Conservation (phyloP, 2,113 vertebrate species). For the Vidua chalybeata region DNA sequence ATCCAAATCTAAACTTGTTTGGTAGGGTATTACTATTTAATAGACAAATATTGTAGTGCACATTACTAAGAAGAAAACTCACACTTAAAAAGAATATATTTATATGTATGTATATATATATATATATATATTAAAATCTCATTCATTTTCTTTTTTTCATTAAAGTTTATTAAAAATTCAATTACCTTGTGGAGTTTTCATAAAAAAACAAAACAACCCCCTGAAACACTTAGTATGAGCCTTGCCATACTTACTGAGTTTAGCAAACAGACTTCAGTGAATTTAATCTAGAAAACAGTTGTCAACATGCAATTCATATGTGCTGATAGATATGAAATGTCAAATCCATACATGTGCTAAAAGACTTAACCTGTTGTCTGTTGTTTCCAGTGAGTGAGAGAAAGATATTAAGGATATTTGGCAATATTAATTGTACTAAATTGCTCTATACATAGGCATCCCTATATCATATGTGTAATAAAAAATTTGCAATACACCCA, state of each 20-base stretch:
- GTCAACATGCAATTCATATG: background rate
- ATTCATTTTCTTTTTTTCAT: background rate
- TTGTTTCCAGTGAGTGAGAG: background rate
- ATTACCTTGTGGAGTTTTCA: background rate
- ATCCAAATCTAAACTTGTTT: background rate
- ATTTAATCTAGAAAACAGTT: background rate
- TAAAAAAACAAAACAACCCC: background rate
- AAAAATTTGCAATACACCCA: background rate
- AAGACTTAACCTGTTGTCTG: background rate
- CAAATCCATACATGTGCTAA: background rate
- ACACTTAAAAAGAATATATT: background rate
- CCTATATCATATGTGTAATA: background rate
- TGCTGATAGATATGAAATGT: background rate
- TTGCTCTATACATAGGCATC: background rate
- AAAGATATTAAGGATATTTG: background rate
- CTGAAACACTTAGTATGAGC: background rate
- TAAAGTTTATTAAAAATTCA: background rate
- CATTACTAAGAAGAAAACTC: background rate
- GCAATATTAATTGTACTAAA: background rate
- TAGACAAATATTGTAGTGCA: background rate
- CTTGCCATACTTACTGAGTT: background rate
- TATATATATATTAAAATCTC: background rate
- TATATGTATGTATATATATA: no score
- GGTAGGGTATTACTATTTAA: background rate
- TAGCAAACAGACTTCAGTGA: background rate